Base-by-base conservation (phyloP, 92 coral and sea anemone species). In the Zoanthus sociatus region DNA sequence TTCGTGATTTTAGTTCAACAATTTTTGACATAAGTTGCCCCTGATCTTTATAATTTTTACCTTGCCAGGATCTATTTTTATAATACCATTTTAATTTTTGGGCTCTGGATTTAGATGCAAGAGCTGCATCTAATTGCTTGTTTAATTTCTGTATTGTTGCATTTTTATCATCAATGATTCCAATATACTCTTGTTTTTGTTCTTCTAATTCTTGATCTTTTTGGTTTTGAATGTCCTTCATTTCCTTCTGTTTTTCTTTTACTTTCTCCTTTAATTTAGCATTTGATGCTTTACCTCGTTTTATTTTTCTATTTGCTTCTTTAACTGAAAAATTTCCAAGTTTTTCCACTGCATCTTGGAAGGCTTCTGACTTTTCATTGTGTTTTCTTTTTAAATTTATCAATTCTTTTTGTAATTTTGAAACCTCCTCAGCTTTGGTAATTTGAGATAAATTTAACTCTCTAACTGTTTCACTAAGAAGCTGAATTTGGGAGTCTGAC, bases 11-110 rank as follows among this genome's bases (percentile, higher is more conserved):
- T 17, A 83, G 70, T 17, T 83, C 87, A 20, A 53, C 26, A 44
- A 83, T 83, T 55, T 83, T 83, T 48, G 87, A 83, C 16, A 69
- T 17, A n/a, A 76, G 64, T 21, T 76, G 79, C 16, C 79, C 79
- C 63, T 74, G 56, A 74, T 74, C 31, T 74, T 45, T 33, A 21
- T 76, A 64, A 54, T 50, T 48, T 76, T 76, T 76, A 64, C 12
- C 33, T 26, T 76, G 44, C 74, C 42, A 69, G 74, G 44, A 69
- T 44, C 47, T 13, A 69, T 33, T 63, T 63, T 63, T 63, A 63
- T 63, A 63, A n/a, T 63, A 63, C 69, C 69, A 63, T 63, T 63
- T 63, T 21, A 63, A 63, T 63, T 63, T 63, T 63, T 63, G 69
- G 69, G 69, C 69, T 63, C 69, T 17, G 69, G 69, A 63, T 63